Base-by-base conservation (phyloP, 2,113 vertebrate genomes). In the Chunga burmeisteri region DNA sequence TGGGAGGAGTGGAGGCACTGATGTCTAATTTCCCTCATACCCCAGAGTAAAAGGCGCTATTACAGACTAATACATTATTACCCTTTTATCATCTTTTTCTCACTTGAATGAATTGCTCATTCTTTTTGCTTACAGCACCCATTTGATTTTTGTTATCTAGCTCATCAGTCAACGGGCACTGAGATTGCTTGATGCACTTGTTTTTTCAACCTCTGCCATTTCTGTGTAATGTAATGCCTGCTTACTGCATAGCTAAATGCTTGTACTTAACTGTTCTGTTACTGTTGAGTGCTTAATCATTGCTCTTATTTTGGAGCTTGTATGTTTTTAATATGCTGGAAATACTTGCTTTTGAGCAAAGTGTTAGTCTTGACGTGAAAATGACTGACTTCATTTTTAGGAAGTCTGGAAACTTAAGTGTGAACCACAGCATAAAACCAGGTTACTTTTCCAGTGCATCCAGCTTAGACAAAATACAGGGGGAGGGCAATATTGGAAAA, bases 121-220 rank as follows among this genome's bases (percentile, higher is more conserved):
- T 92, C 25, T 85, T 49, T 90, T 88, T 75, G 22, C 78, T 80
- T 73, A 42, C 70, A 67, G 71, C 90, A 95, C 83, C 62, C 42
- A 77, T 91, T 95, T 96, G 87, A 93, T 94, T 93, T 95, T 66
- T 53, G 42, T 87, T 95, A 85, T 97, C 81, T 82, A 22, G 74
- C 88, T 94, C 59, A 73, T 96, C 12, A 4, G 68, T 93, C 78
- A 73, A 34, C 2, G 4, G 81, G 46, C 84, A 59, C 58, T 46
- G 84, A 87, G 74, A 73, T 95, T n/a, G 63, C 46, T 88, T 93
- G 73, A 82, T 74, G 78, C 58, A 26, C 84, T 94, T 92, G 49
- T 65, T 61, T 82, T 84, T 90, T 73, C 66, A 58, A 5, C 59
- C 71, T 82, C 47, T 96, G 53, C 93, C 62, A 47, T 93, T 77